Evolutionary conservation across 2,888 invertebrate genomes (phyloP), one percentile per base, ranked within the genome.

Genomic region (Frankliniella intonsa): DNA sequence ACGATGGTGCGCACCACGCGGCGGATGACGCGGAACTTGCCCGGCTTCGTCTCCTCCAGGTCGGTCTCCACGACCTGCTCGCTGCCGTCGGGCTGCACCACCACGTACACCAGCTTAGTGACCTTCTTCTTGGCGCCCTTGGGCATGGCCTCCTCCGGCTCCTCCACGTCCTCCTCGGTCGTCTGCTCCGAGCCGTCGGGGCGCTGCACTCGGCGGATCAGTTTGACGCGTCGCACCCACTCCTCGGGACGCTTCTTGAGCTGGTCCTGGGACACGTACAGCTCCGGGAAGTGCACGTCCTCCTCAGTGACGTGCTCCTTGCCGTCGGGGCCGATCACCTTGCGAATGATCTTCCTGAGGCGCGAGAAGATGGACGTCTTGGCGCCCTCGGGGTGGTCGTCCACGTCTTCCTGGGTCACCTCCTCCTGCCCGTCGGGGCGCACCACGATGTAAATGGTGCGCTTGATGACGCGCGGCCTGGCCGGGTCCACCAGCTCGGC

Each of bases 1-100:
- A n/a, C n/a, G 65, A 65, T 65, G 65, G 65, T 65, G 65, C 65
- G 65, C 1, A 65, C 65, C 1, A 65, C 65, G n/a, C 65, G 65
- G n/a, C 65, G 65, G 65, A 65, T 65, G 65, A 65, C 65, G n/a
- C 65, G 65, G 65, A 65, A 65, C 65, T 65, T 65, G 65, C 65
- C 65, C n/a, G 65, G 65, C 65, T 65, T 65, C 19, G 65, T 65
- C 65, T 65, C 65, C 19, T 65, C 65, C n/a, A 65, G 65, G n/a
- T 65, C 65, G n/a, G 65, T 65, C 3, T 65, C 65, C n/a, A 65
- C 65, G 19, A 65, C 65, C 65, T 65, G 65, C 65, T 65, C 65
- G 17, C n/a, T 65, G 65, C 65, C 65, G 65, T 65, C 65, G 65
- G 65, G 65, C 14, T 19, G 65, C 1, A n/a, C 65, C 9, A 65